A percentile compares a stretch with the other conserved stretches of the same genome.
phyloP scores from a whole-genome alignment of 2,888 invertebrate species.

The Pegoplata infirma region DNA sequence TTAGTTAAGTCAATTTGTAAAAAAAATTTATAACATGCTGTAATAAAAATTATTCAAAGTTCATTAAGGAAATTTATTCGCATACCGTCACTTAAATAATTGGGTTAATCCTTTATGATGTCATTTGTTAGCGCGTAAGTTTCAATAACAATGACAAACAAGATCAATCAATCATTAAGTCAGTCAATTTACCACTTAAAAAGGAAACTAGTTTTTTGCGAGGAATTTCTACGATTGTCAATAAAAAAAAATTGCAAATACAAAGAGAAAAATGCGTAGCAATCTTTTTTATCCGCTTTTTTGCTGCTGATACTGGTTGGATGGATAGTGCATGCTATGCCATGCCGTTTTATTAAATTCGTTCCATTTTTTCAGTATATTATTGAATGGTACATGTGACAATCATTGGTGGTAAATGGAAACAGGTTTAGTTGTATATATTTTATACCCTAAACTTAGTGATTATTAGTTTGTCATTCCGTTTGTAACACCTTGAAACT shows the following conservation, averaged over 20 bases:
- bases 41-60: too few species aligned
- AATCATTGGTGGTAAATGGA: constrained; percentile 41
- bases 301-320: constrained; percentile 33
- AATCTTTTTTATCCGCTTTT: constrained; percentile 51
- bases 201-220: constrained; percentile 50
- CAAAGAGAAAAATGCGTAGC: constrained; percentile 51
- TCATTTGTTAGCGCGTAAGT: constrained; percentile 35
- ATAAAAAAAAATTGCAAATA: constrained; percentile 10
- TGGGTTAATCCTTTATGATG: constrained; percentile 60
- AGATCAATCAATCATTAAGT: constrained; percentile 60
- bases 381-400: constrained; percentile 59
- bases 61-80: neutral
- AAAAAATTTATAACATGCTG: too few species aligned
- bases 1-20: too few species aligned
- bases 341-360: constrained; percentile 40
- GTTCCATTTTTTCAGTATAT: constrained; percentile 56
- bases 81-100: constrained; percentile 24
- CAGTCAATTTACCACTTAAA: constrained; percentile 61
- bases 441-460: too few species aligned
- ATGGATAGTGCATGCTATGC: neutral
- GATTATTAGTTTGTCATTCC: too few species aligned
- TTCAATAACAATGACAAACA: constrained; percentile 59
- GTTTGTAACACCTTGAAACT: too few species aligned
- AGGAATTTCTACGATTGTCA: constrained; percentile 10
- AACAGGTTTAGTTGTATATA: constrained; percentile 58